phyloP scores from a whole-genome alignment of 1,140 invertebrate genomes.

The Littorina saxatilis region DNA sequence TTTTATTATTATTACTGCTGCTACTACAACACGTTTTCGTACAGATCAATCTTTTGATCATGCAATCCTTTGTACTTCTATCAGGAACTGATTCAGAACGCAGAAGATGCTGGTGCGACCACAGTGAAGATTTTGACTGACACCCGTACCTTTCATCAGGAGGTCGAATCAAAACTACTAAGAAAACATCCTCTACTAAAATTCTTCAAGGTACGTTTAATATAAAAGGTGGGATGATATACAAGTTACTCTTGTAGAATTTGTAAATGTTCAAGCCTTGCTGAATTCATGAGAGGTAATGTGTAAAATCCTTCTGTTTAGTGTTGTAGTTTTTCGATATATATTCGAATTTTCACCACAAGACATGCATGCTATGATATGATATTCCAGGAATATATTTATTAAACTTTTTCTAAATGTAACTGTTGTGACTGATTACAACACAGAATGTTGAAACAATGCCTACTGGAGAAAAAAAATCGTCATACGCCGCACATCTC shows the following conservation, averaged over 20 bases:
- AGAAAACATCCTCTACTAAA: background rate
- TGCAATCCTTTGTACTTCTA: no score
- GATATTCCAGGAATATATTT: no score
- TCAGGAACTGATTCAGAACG: conserved; percentile 67
- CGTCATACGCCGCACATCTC: no score
- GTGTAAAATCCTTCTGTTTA: background rate
- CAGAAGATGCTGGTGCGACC: conserved; percentile 53
- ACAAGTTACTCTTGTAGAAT: background rate
- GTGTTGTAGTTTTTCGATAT: background rate
- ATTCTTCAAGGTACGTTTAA: conserved; percentile 5
- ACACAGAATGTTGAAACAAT: no score
- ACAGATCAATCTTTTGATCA: background rate
- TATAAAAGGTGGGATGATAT: no score
- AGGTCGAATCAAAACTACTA: background rate
- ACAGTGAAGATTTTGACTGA: conserved; percentile 48
- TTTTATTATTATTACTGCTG: no score
- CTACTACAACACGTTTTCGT: no score
- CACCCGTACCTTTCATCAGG: conserved; percentile 4
- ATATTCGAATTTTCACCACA: no score
- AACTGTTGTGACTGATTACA: no score
- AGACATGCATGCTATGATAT: no score
- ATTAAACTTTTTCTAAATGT: no score
- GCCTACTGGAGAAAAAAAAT: no score
- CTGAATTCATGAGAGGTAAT: background rate
- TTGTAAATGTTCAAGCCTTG: background rate